Evolutionary conservation across 1,140 invertebrate genomes (phyloP).

Genomic region (Panagrolaimus sp.): DNA sequence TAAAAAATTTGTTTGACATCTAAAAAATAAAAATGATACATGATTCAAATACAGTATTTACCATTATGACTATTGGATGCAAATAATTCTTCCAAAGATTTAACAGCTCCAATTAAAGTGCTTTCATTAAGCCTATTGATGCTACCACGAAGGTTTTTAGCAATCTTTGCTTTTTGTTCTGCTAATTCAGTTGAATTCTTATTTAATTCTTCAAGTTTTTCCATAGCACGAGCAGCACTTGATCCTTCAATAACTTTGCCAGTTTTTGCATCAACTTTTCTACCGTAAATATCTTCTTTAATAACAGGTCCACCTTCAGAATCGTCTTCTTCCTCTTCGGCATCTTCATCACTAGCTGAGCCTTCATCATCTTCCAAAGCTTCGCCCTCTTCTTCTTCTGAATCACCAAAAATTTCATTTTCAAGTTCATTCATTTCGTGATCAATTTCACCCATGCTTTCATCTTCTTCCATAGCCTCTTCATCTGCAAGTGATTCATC

Average conservation of each 20-base stretch:
- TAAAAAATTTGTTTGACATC: constrained; percentile 35
- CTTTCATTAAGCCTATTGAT: constrained; percentile 34
- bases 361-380: constrained; percentile 13
- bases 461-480: too few relatives aligned
- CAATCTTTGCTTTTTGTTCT: constrained; percentile 7
- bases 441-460: too few relatives aligned
- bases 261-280: constrained; percentile 20
- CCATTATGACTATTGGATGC: constrained; percentile 30
- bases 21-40: too few relatives aligned
- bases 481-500: too few relatives aligned
- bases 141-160: constrained; percentile 20
- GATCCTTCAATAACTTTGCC: constrained; percentile 16
- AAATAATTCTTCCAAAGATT: constrained; percentile 33
- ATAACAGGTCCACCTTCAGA: constrained; percentile 15
- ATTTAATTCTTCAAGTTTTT: constrained; percentile 23
- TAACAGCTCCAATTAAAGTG: constrained; percentile 32
- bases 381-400: background rate
- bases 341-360: background rate
- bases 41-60: too few relatives aligned
- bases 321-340: constrained; percentile 19
- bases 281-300: constrained; percentile 27
- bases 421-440: too few relatives aligned
- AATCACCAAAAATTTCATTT: too few relatives aligned
- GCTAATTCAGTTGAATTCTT: constrained; percentile 13
- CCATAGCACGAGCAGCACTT: constrained; percentile 9